These are phyloP conservation scores for Diabrotica balteata DNA, from an alignment of 2,888 invertebrate species.

Conservation along the genomic window DNA sequence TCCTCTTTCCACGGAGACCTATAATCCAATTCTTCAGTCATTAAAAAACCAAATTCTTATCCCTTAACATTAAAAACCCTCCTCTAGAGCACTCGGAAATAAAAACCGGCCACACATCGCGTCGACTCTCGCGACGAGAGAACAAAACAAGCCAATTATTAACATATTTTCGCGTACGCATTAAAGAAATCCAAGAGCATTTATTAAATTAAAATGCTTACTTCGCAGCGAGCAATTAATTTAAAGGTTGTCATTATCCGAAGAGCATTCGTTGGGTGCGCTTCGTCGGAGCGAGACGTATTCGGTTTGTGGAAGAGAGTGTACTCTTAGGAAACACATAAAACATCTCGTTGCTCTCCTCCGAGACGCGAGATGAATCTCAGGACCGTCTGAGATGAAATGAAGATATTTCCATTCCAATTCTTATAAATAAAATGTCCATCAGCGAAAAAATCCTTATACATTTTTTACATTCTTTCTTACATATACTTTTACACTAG, in stretches of 20 bases:
- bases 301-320: constrained; percentile 53
- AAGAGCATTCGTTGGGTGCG: constrained; percentile 52
- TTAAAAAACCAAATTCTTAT: too few species aligned
- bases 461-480: too few species aligned
- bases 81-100: too few species aligned
- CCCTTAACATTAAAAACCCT: too few species aligned
- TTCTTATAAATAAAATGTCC: too few species aligned
- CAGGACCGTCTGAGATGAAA: constrained; percentile 2
- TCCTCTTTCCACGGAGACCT: too few species aligned
- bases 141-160: constrained; percentile 23
- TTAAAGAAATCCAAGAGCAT: constrained; percentile 44
- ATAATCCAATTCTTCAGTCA: too few species aligned
- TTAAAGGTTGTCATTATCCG: constrained; percentile 55
- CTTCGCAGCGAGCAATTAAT: constrained; percentile 54
- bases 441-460: too few species aligned
- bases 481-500: too few species aligned
- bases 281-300: constrained; percentile 52
- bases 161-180: constrained; percentile 38
- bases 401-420: too few species aligned
- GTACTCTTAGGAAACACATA: constrained; percentile 58
- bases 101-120: neutral
- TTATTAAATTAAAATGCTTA: constrained; percentile 53
- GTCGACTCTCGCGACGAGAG: neutral
- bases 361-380: too few species aligned
- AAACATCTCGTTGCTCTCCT: constrained; percentile 40